Percentiles rank a stretch among this genome's conserved stretches.
Conservation (phyloP, 1,140 invertebrate genomes). For the Steinernema khuongi region DNA sequence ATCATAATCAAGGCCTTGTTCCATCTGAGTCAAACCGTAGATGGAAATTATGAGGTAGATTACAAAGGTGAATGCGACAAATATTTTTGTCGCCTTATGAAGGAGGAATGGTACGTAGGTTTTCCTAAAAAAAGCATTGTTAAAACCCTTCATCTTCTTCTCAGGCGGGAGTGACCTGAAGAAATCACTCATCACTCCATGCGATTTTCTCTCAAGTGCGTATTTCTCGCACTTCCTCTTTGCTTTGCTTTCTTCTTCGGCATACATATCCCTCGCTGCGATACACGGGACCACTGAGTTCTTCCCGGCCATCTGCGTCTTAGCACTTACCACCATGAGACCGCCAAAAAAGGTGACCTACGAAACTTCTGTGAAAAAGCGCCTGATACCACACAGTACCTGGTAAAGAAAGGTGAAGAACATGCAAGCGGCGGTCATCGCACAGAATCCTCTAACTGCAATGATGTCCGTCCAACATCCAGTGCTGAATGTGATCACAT, state of each 20-base stretch:
- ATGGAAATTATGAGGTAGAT: constrained; percentile 58
- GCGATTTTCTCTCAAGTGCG: constrained; percentile 34
- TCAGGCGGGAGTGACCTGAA: constrained; percentile 41
- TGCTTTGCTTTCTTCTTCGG: not conserved
- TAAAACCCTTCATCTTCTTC: not conserved
- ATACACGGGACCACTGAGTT: constrained; percentile 59
- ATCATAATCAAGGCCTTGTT: constrained; percentile 60
- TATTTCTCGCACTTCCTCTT: not conserved
- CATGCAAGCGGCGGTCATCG: constrained; percentile 58
- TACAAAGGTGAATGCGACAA: constrained; percentile 57
- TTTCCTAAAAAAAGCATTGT: constrained; percentile 42
- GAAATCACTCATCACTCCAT: constrained; percentile 51
- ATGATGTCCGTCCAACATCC: constrained; percentile 50
- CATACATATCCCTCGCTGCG: constrained; percentile 35
- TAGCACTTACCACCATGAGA: constrained; percentile 59
- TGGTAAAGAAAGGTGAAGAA: constrained; percentile 59
- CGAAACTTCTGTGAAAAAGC: too few species aligned
- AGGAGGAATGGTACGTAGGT: constrained; percentile 55
- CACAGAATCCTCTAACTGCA: constrained; percentile 58
- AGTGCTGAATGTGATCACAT: constrained; percentile 39
- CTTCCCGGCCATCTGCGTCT: constrained; percentile 49
- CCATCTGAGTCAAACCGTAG: constrained; percentile 57
- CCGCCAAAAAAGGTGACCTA: constrained; percentile 61
- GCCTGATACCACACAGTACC: constrained; percentile 26
- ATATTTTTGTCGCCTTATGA: constrained; percentile 48